Base-by-base conservation (phyloP, 2,113 vertebrate species). In the Theropithecus gelada region DNA sequence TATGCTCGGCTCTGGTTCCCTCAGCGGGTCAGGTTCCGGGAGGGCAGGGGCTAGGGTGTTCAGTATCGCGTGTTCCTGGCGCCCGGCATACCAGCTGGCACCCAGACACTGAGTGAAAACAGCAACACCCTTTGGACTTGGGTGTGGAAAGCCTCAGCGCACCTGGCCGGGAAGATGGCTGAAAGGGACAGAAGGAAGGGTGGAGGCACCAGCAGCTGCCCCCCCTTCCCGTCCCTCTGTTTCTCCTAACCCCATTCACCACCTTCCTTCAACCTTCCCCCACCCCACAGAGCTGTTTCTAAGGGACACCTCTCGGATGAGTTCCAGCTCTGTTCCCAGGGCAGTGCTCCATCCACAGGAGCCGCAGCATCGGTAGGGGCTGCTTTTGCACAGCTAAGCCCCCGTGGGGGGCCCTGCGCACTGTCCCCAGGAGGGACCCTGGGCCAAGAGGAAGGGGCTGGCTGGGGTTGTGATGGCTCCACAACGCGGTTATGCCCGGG, bases 381-480 rank as follows among this genome's bases (percentile, higher is more conserved):
- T 61, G 35, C 40, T 73, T 61, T 52, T 73, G 25, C 64, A 25
- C 50, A 85, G 38, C 9, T 1, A 94, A 17, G 22, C n/a, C 13
- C 72, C 18, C 72, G 61, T 9, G 9, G 57, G 70, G 73, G 57
- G 18, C 50, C 8, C 5, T 35, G 16, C 20, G 12, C 40, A 40
- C 6, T 45, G 55, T 57, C 43, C 50, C 45, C 5, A 9, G 30
- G 55, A 68, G 75, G 23, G 38, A 55, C 40, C 2, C 52, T n/a
- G 23, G 23, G 38, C 45, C 64, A 43, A 88, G 32, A 43, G 66
- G 16, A 82, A 38, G 38, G n/a, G 20, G 8, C 66, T 38, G 30
- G 45, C 12, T 6, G 22, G 38, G n/a, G n/a, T 2, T 45, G n/a
- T 6, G 1, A 45, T 66, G 32, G 17, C 57, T 27, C 0, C 0